Percentiles rank a stretch among this genome's conserved stretches.
These are phyloP conservation scores for Sacculina carcini DNA, from an alignment of 2,888 invertebrate species.

Conservation along the genomic window DNA sequence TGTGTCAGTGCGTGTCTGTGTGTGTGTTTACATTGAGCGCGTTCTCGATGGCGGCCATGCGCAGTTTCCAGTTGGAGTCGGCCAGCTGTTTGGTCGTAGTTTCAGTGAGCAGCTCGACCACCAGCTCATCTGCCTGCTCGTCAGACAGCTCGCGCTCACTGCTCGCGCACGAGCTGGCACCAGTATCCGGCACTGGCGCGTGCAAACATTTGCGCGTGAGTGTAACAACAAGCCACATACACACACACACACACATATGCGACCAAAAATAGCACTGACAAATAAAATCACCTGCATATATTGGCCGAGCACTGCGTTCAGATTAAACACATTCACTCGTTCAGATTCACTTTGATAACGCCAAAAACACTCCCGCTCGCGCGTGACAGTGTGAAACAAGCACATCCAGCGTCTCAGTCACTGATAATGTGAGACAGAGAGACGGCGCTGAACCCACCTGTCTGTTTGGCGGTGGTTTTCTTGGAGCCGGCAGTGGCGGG, in stretches of 20 bases:
- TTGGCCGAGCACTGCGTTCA: too few relatives aligned
- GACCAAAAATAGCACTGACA: too few relatives aligned
- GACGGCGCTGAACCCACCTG: too few relatives aligned
- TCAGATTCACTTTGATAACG: too few relatives aligned
- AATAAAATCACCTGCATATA: constrained; percentile 16
- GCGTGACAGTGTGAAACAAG: too few relatives aligned
- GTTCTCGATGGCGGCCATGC: constrained; percentile 46
- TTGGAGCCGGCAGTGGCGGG: constrained; percentile 12
- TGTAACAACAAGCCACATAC: background rate
- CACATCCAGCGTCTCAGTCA: too few relatives aligned
- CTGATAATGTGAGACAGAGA: too few relatives aligned
- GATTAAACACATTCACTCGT: too few relatives aligned
- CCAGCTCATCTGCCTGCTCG: constrained; percentile 50
- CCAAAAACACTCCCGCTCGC: too few relatives aligned
- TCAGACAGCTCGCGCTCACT: constrained; percentile 37
- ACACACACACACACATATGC: background rate
- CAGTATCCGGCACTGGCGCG: constrained; percentile 8
- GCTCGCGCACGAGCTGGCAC: background rate
- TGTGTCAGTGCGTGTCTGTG: too few relatives aligned
- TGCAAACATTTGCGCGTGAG: background rate
- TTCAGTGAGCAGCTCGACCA: constrained; percentile 33
- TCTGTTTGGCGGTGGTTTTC: constrained; percentile 18
- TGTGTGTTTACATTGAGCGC: constrained; percentile 29
- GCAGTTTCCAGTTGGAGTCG: constrained; percentile 61
- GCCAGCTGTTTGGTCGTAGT: constrained; percentile 37